These are phyloP conservation scores for Ploceus nigricollis DNA, from an alignment of 2,113 vertebrate genomes.

Conservation along the genomic window DNA sequence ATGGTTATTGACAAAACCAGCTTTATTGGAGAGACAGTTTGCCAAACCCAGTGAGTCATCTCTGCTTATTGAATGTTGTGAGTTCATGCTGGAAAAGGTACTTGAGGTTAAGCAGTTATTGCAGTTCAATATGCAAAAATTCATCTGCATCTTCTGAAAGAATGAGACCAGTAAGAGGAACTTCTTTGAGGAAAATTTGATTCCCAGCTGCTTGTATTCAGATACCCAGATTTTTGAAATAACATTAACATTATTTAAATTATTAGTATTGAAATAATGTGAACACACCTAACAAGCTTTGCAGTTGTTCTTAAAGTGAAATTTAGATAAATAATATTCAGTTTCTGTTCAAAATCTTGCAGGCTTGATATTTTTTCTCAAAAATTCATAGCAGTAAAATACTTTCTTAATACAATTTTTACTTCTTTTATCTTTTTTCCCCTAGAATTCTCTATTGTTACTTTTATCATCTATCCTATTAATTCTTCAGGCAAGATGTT, in stretches of 20 bases:
- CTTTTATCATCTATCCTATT: conserved; percentile 52
- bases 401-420: not conserved
- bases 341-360: not conserved
- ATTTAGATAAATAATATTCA: not conserved
- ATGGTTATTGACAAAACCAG: not conserved
- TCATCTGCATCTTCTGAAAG: not conserved
- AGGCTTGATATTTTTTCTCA: not conserved
- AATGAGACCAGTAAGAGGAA: not conserved
- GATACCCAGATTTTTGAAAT: not conserved
- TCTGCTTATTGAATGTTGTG: not conserved
- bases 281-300: not conserved
- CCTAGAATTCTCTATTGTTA: conserved; percentile 43
- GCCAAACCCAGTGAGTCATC: not conserved
- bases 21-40: not conserved
- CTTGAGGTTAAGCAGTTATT: not conserved
- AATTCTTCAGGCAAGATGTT: conserved; percentile 65
- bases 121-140: not conserved
- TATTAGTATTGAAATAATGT: not conserved
- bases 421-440: not conserved
- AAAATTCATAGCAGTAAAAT: not conserved
- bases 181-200: not conserved
- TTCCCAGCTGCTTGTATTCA: not conserved
- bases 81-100: not conserved
- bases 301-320: not conserved
- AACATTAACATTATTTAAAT: not conserved